Evolutionary conservation across 2,888 invertebrate species (phyloP), one percentile per base, ranked within the genome.

Genomic region (Trypoxylon attenuatum): DNA sequence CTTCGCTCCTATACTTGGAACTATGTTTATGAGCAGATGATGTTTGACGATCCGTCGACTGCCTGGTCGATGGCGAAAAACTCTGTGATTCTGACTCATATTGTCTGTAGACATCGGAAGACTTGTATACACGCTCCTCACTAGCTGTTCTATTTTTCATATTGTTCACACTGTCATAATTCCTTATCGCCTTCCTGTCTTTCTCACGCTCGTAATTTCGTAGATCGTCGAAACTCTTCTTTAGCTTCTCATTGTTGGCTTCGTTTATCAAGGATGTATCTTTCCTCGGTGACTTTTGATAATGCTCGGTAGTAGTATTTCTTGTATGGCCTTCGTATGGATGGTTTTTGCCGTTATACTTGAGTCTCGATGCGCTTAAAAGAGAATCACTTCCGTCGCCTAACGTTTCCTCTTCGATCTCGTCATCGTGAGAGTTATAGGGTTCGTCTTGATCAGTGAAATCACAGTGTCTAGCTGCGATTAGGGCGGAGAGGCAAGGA

Each of bases 351-450:
- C 67, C 58, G 15, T 71, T 73, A 52, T 84, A 85, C 29, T 86
- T 86, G 3, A 87, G 63, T 3, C 85, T 88, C 0, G 93, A 91
- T 0, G 92, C 90, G 72, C 93, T 93, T 6, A 93, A 83, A 41
- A 93, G 84, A 0, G 93, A 93, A 82, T 93, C 93, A 1, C 93
- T 93, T 23, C 92, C 92, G 23, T 88, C 88, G 19, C 83, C 84
- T 2, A 85, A 58, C 0, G 84, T 85, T 23, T 84, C 85, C 19
- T 83, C 79, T 22, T 85, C 85, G 25, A 76, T 71, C 82, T 92
- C 91, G 82, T 92, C 91, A 67, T 92, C 92, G 25, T 78, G 82
- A 56, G 91, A 91, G 0, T 91, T 90, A 77, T 90, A 91, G 73
- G 73, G 84, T 18, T 92, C 93, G 16, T 78, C 83, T 38, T 84